These are phyloP conservation scores for Morpho helenor DNA, from an alignment of 2,888 invertebrate genomes.

Conservation along the genomic window DNA sequence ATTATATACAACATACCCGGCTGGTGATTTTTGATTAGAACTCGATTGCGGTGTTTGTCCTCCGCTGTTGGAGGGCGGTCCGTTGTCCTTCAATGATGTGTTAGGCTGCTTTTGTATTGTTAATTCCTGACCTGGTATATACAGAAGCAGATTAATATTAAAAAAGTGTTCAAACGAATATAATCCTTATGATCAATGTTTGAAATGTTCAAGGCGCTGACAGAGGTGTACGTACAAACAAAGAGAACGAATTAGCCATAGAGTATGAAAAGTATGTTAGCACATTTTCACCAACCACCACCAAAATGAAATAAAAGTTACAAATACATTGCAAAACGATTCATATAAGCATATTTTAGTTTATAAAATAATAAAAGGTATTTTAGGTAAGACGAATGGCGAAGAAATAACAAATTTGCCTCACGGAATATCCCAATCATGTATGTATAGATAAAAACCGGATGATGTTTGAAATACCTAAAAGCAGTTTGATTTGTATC, in stretches of 20 bases:
- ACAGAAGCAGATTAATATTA: too few relatives aligned
- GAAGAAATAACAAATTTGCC: too few relatives aligned
- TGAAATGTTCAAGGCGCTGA: constrained; percentile 7
- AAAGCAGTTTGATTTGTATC: too few relatives aligned
- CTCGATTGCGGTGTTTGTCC: constrained; percentile 70
- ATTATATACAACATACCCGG: constrained; percentile 78
- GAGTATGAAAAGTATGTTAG: constrained; percentile 74
- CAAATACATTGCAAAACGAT: constrained; percentile 30
- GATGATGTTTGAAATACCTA: too few relatives aligned
- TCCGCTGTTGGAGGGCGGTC: constrained; percentile 70
- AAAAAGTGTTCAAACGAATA: neutral
- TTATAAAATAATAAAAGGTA: neutral
- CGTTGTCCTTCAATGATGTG: constrained; percentile 89
- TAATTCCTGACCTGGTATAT: constrained; percentile 86
- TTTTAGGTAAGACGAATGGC: too few relatives aligned
- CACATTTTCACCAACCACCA: constrained; percentile 80
- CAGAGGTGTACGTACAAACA: constrained; percentile 16
- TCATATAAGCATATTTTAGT: constrained; percentile 19
- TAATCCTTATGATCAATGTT: too few relatives aligned
- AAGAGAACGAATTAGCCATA: constrained; percentile 75
- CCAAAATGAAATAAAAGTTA: constrained; percentile 50
- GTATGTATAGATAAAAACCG: too few relatives aligned
- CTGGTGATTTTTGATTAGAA: constrained; percentile 83
- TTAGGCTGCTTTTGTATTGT: constrained; percentile 98
- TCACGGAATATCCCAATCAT: too few relatives aligned